A percentile compares a stretch with the other conserved stretches of the same genome.
phyloP scores from a whole-genome alignment of 1,140 invertebrate genomes.

The Pentalonia nigronervosa region DNA sequence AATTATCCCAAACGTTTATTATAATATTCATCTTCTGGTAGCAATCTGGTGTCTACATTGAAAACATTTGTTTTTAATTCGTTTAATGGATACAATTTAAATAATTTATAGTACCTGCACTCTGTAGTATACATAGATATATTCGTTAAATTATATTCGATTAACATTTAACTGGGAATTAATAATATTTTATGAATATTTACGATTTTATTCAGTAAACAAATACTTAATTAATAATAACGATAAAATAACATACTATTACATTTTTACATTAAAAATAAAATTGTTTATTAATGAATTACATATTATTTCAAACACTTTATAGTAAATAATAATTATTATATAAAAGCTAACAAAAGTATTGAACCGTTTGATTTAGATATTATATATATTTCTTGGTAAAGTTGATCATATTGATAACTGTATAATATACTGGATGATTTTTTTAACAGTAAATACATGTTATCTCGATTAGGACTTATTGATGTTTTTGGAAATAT shows the following conservation, averaged over 20 bases:
- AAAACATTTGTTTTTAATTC: background rate
- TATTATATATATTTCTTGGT: too few relatives aligned
- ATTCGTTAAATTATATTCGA: background rate
- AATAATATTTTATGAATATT: slow-evolving; percentile 20
- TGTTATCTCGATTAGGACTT: too few relatives aligned
- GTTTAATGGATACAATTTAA: background rate
- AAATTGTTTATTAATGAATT: background rate
- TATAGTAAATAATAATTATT: background rate
- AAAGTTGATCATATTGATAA: too few relatives aligned
- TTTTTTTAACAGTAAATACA: too few relatives aligned
- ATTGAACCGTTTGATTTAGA: too few relatives aligned
- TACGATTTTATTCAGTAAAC: background rate
- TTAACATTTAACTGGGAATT: background rate
- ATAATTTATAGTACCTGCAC: background rate
- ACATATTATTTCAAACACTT: background rate
- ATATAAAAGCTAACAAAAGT: too few relatives aligned
- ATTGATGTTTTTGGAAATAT: too few relatives aligned
- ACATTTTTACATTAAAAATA: background rate
- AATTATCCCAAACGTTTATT: background rate
- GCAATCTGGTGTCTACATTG: background rate
- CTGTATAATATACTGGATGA: too few relatives aligned
- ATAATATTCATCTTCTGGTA: background rate
- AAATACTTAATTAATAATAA: background rate
- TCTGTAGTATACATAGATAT: background rate
- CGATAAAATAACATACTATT: background rate